Percentiles rank a stretch among this genome's conserved stretches.
Evolutionary conservation across 2,113 vertebrate species (phyloP).

Genomic region (Saccopteryx leptura): DNA sequence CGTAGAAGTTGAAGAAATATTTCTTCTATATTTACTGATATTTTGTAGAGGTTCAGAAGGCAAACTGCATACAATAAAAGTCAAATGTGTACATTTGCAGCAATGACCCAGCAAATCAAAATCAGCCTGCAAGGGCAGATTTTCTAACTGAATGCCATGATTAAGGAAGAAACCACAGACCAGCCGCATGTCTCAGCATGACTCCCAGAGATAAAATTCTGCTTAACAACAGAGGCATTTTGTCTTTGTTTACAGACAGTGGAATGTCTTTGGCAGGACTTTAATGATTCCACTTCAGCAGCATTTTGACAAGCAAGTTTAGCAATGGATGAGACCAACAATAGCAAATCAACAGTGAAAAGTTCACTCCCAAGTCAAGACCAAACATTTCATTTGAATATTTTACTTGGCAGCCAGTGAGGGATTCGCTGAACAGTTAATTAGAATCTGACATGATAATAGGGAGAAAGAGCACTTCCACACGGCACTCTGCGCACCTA

Average conservation of each 20-base stretch:
- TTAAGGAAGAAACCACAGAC: constrained; percentile 79
- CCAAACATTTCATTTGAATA: constrained; percentile 83
- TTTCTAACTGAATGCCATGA: constrained; percentile 74
- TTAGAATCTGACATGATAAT: constrained; percentile 71
- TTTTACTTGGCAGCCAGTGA: constrained; percentile 80
- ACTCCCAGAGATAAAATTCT: constrained; percentile 79
- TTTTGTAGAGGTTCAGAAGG: constrained; percentile 23
- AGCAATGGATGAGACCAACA: constrained; percentile 84
- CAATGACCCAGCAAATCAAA: constrained; percentile 77
- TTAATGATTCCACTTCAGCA: constrained; percentile 84
- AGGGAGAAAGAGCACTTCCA: constrained; percentile 57
- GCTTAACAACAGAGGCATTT: constrained; percentile 81
- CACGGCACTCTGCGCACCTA: neutral
- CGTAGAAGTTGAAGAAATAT: constrained; percentile 52
- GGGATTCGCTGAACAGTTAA: constrained; percentile 73
- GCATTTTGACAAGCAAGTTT: constrained; percentile 83
- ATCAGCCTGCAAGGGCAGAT: constrained; percentile 71
- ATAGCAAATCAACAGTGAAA: constrained; percentile 85
- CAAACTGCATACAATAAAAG: constrained; percentile 59
- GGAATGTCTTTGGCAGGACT: constrained; percentile 86
- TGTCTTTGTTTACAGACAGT: constrained; percentile 84
- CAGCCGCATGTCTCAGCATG: constrained; percentile 81
- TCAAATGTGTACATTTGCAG: constrained; percentile 64
- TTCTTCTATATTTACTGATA: constrained; percentile 17
- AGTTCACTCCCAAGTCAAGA: constrained; percentile 85